Evolutionary conservation across 2,888 invertebrate species (phyloP).

Genomic region (Crioceris asparagi): DNA sequence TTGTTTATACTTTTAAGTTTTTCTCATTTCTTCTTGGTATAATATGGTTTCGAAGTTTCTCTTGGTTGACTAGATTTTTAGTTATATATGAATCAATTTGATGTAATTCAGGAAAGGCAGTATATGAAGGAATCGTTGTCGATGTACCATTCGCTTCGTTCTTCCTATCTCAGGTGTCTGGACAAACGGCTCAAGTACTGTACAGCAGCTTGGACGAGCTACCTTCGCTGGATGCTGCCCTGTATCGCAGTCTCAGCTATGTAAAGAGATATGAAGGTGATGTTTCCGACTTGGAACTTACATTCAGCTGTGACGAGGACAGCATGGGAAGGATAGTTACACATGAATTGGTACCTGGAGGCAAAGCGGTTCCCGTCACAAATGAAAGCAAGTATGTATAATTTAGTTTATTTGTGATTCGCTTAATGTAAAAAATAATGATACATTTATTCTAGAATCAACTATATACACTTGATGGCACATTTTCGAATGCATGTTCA

Average conservation of each 20-base stretch:
- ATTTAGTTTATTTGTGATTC: neutral
- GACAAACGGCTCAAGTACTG: conserved; percentile 82
- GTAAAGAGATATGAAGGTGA: conserved; percentile 92
- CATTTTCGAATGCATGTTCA: conserved; percentile 97
- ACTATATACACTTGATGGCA: conserved; percentile 97
- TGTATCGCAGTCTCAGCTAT: conserved; percentile 91
- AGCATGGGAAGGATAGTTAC: conserved; percentile 87
- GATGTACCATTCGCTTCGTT: conserved; percentile 99
- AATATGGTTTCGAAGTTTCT: no score
- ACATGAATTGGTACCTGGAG: conserved; percentile 92
- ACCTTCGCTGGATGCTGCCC: conserved; percentile 89
- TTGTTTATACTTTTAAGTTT: no score
- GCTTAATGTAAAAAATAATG: neutral
- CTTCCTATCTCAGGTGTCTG: conserved; percentile 91
- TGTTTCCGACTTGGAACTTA: conserved; percentile 84
- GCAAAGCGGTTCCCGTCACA: conserved; percentile 83
- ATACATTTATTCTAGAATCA: conserved; percentile 70
- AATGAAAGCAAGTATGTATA: conserved; percentile 83
- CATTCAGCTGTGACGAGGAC: conserved; percentile 94
- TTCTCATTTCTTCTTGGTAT: neutral
- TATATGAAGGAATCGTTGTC: conserved; percentile 96
- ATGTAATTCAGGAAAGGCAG: conserved; percentile 51
- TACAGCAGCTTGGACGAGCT: conserved; percentile 98
- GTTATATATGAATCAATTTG: no score
- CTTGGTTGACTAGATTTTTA: no score